Base-by-base conservation (phyloP, 2,888 invertebrate genomes). In the Apodemia duryi region DNA sequence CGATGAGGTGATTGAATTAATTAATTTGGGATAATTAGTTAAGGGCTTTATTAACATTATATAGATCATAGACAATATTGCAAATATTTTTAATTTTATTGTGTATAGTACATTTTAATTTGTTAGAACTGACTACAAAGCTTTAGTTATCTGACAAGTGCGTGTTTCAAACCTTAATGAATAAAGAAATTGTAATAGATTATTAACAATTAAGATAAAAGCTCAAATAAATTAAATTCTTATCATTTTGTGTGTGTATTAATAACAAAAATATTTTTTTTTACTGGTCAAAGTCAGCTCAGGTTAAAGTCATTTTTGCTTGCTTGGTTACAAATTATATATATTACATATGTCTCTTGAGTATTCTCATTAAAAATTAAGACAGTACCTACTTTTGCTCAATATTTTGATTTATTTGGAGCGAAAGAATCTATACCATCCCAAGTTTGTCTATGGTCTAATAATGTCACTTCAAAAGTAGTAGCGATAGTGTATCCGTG, bases 401-500 rank as follows among this genome's bases (percentile, higher is more conserved):
- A 10, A 41, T 41, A 10, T 41, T 38, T 41, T 41, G 46, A 46
- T 13, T 43, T 11, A 43, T 43, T 10, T 43, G 6, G 43, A 43
- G 43, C 11, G 13, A 4, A 4, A 13, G 13, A 46, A 46, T 46
- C 13, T 46, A 46, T 11, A 46, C 3, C 11, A 46, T 46, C 13
- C 46, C 46, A 10, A 41, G 66, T 66, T 66, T 67, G 70, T 67
- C 65, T 68, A 68, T 71, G 69, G 66, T 70, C 64, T 65, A 63
- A 65, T 60, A 65, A 67, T 63, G 64, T 63, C 66, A 67, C 51
- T 62, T 68, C 63, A 67, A 54, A 61, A 43, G 72, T 75, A 76
- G 78, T 78, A 75, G 82, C 79, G 76, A 84, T 69, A 72, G 73
- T 82, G 82, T 75, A 73, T 69, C 73, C 75, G 76, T 88, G 85